Percentiles rank a stretch among this genome's conserved stretches.
Conservation (phyloP, 2,797 vertebrate genomes). For the Sciurus carolinensis region DNA sequence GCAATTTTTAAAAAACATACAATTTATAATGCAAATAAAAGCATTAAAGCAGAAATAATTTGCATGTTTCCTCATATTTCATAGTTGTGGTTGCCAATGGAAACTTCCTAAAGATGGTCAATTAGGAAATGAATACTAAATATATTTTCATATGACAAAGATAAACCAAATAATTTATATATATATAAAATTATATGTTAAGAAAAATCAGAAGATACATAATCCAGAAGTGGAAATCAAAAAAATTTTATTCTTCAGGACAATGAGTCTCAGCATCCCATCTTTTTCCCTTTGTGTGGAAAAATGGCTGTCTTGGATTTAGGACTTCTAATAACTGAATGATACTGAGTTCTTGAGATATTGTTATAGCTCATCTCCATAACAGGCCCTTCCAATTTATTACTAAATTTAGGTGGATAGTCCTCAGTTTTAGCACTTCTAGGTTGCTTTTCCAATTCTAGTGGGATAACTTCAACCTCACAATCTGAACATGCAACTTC, state of each 20-base stretch:
- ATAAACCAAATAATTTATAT: neutral
- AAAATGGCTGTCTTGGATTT: conserved; percentile 83
- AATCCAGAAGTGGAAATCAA: neutral
- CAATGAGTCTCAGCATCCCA: conserved; percentile 51
- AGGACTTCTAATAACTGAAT: conserved; percentile 87
- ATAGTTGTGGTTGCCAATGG: neutral
- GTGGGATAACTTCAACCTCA: conserved; percentile 81
- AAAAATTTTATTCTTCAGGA: neutral
- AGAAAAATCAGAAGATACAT: conserved; percentile 20
- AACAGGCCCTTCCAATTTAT: conserved; percentile 71
- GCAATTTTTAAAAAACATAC: neutral
- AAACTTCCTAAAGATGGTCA: neutral
- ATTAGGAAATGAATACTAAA: neutral
- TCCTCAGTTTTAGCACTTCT: conserved; percentile 67
- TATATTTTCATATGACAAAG: neutral
- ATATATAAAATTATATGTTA: neutral
- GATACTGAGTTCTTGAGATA: conserved; percentile 74
- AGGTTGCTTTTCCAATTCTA: conserved; percentile 53
- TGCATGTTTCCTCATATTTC: neutral
- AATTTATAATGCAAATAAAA: neutral
- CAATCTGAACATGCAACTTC: conserved; percentile 82
- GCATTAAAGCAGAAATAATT: conserved; percentile 6
- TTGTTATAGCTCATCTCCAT: conserved; percentile 74
- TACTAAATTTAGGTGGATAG: conserved; percentile 44
- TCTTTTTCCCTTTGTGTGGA: conserved; percentile 77